Evolutionary conservation across 1,140 invertebrate genomes (phyloP), one percentile per base, ranked within the genome.

Genomic region (Heliconius nattereri): DNA sequence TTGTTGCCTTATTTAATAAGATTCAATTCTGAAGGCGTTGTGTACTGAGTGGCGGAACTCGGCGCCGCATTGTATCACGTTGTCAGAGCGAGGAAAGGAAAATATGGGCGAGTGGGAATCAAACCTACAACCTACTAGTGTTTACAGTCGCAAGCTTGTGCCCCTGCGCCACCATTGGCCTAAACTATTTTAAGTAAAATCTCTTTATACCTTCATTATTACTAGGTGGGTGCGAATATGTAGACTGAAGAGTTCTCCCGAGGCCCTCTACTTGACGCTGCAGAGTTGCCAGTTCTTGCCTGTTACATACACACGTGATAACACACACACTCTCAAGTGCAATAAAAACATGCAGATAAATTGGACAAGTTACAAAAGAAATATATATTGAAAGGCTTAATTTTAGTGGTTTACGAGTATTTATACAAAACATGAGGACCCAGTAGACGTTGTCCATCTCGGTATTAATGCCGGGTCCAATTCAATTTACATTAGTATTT

Each of bases 241-340:
- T 71, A 45, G 86, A 80, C 83, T 91, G 90, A 75, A 93, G 80
- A 70, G 90, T 88, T 32, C 85, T 84, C 20, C 90, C 88, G 70
- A 94, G 87, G 77, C 73, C 85, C 81, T 94, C 92, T 95, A 95
- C 91, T 94, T 95, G 92, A 94, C 90, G 94, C 91, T 94, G 94
- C 92, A 95, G 89, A 94, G 91, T 87, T 89, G 93, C 94, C 94
- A 95, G 91, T 93, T 95, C 94, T 91, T 94, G 83, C 93, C 94
- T 95, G 93, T 49, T 75, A 91, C 85, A 91, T 85, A 90, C 85
- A 87, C 85, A 90, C 79, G 91, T 91, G 89, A 84, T 79, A 84
- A 88, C 89, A 91, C 88, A 92, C 89, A 83, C 88, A 91, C 85
- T 87, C 89, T 86, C 85, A 87, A 82, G 85, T 88, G 85, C 86